Percentiles rank a stretch among this genome's conserved stretches.
Evolutionary conservation across 2,888 invertebrate species (phyloP).

Genomic region (Syrphus vitripennis): DNA sequence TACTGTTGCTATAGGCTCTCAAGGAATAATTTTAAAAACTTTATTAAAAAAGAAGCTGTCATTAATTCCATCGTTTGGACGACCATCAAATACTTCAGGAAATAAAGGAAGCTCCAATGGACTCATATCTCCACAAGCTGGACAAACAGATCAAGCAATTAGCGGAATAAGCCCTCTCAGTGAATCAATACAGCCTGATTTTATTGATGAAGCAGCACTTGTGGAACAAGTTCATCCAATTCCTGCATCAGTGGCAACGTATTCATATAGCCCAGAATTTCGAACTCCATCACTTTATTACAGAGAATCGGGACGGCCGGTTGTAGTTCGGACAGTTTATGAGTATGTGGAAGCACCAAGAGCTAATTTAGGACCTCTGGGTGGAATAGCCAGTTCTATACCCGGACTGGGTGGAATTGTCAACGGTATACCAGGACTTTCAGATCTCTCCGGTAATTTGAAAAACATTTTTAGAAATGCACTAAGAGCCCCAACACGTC

Average conservation of each 20-base stretch:
- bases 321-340: background rate
- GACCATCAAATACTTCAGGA: background rate
- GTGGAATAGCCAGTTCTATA: background rate
- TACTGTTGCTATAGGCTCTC: background rate
- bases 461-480: background rate
- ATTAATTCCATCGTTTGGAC: background rate
- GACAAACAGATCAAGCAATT: background rate
- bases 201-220: background rate
- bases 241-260: background rate
- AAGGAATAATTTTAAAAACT: background rate
- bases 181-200: background rate
- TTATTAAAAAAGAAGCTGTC: conserved; percentile 1
- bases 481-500: background rate
- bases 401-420: too few relatives aligned
- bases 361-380: background rate
- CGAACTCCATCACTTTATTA: background rate
- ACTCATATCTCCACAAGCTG: background rate
- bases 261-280: background rate
- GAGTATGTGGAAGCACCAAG: background rate
- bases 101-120: background rate
- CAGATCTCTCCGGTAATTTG: background rate
- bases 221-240: background rate
- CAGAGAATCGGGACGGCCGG: background rate
- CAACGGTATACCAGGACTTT: background rate
- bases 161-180: background rate